Evolutionary conservation across 2,113 vertebrate species (phyloP), one percentile per base, ranked within the genome.

Genomic region (Petrocephalus microphthalmus): DNA sequence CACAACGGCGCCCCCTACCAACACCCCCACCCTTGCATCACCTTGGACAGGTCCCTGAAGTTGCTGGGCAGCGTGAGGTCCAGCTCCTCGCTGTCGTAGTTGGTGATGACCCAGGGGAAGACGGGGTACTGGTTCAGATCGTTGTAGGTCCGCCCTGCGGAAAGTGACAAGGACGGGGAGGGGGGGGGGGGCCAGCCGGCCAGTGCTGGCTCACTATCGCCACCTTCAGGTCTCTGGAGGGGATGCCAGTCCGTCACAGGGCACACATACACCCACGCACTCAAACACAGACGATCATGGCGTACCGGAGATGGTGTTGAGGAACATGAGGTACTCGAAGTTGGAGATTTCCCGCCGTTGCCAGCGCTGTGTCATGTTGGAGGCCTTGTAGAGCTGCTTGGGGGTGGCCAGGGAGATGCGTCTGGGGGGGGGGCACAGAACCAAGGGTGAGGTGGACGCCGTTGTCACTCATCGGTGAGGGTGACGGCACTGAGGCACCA

Each of bases 21-120:
- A 60, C 57, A 67, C 37, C 56, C 56, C 25, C 87, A 29, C 56
- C 56, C 20, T 45, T 19, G n/a, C 57, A 85, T 91, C 95, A 99
- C 98, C 97, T 99, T 99, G 88, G 98, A 99, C 88, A 99, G 96
- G 95, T 99, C 98, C 94, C 98, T 96, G 95, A 97, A 99, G 95
- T 99, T 99, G 95, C 97, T 99, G 64, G 98, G 98, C 92, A 99
- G 95, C 17, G 98, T 99, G 89, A 99, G 96, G 94, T 99, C 98
- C 93, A 99, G 91, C 87, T 98, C 97, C 89, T 97, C 97, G 2
- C 97, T 97, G 84, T 99, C 98, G 86, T 99, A 99, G 94, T 99
- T 99, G 91, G 98, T 99, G 94, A 99, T 97, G 88, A 99, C 96
- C 98, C 98, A 99, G 3, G 98, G 98, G 94, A 99, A 99, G 90